A percentile compares a stretch with the other conserved stretches of the same genome.
Evolutionary conservation across 2,113 vertebrate species (phyloP).

Genomic region (Hippocampus guttulatus): DNA sequence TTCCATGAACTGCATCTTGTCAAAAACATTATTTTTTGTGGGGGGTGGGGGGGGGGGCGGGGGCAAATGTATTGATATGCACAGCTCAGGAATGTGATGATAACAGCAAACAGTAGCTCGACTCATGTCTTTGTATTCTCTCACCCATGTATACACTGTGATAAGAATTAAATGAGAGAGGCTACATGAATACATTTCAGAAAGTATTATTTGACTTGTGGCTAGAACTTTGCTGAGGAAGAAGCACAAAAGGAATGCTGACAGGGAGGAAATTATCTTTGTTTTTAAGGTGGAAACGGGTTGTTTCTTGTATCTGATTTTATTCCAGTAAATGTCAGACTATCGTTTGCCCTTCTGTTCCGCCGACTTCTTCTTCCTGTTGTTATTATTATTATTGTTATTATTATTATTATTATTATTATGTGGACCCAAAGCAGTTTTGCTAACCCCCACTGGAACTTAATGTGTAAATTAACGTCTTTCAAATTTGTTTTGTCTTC

Average conservation of each 20-base stretch:
- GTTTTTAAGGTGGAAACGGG: slow-evolving; percentile 40
- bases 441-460: slow-evolving; percentile 12
- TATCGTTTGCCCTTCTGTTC: slow-evolving; percentile 28
- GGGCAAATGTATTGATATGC: slow-evolving; percentile 35
- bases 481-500: slow-evolving; percentile 6
- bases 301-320: slow-evolving; percentile 17
- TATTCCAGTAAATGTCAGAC: slow-evolving; percentile 45
- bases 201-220: slow-evolving; percentile 52
- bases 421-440: slow-evolving; percentile 10
- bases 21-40: slow-evolving; percentile 17
- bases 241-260: slow-evolving; percentile 63
- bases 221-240: slow-evolving; percentile 32
- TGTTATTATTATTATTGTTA: background rate
- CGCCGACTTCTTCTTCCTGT: slow-evolving; percentile 10
- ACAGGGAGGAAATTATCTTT: slow-evolving; percentile 39
- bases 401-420: slow-evolving; percentile 2
- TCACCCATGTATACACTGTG: slow-evolving; percentile 67
- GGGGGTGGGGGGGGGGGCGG: background rate
- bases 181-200: slow-evolving; percentile 42
- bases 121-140: slow-evolving; percentile 28
- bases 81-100: slow-evolving; percentile 49
- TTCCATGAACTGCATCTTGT: slow-evolving; percentile 44
- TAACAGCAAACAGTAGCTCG: slow-evolving; percentile 20
- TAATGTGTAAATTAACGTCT: slow-evolving; percentile 8
- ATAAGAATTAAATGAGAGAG: slow-evolving; percentile 45